Evolutionary conservation across 2,888 invertebrate genomes (phyloP), one percentile per base, ranked within the genome.

Genomic region (Limenitis camilla): DNA sequence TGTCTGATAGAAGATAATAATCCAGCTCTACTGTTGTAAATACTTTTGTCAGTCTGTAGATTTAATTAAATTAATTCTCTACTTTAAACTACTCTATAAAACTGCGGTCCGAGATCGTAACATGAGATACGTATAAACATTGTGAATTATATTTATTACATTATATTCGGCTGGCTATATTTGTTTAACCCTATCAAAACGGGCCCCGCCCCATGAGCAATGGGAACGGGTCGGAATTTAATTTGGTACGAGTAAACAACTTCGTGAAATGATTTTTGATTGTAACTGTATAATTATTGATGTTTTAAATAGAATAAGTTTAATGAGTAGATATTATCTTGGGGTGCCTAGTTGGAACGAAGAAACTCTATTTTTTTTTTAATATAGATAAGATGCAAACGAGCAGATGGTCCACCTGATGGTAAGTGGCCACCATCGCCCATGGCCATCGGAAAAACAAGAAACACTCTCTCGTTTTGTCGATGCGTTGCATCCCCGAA

Each of bases 61-160:
- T 40, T 19, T 10, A 9, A 10, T 44, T 40, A 33, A 44, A 10
- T 5, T 2, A 28, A 29, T 11, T 5, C 48, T 64, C 64, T 67
- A 42, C 40, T 19, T 40, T 2, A 19, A 29, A 8, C 28, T 77
- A 65, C 63, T 70, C 82, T 83, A 64, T 55, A 30, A 5, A 11
- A 36, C 10, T 52, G 71, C 80, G 72, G 78, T 74, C 76, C 73
- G 72, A 66, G 80, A 82, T 84, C 76, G 70, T 63, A 71, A 65
- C 69, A 57, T 63, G 64, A 72, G 85, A 86, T 85, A 71, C 71
- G 76, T 70, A 82, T 74, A 78, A 81, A 83, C 83, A 80, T 81
- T 78, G 83, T 87, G 85, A 86, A 85, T 86, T 80, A 84, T 79
- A 81, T 84, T 84, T 86, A 86, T 85, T 84, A 80, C 84, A 74